phyloP scores from a whole-genome alignment of 2,888 invertebrate genomes.

The Diadromus collaris region DNA sequence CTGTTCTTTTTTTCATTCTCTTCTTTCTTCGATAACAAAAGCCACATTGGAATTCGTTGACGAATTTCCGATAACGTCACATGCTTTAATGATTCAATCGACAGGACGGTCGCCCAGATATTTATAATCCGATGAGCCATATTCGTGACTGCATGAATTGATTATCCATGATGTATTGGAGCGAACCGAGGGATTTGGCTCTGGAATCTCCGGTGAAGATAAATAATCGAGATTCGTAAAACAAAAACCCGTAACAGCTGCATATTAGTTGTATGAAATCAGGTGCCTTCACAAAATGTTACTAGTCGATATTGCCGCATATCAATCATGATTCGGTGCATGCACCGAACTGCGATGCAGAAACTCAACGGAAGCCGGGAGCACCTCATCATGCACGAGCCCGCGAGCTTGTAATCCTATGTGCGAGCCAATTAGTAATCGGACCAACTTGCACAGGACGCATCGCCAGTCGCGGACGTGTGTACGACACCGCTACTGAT shows the following conservation, averaged over 20 bases:
- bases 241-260: not conserved
- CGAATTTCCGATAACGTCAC: slow-evolving; percentile 1
- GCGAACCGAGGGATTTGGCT: not conserved
- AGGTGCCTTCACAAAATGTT: not conserved
- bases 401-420: not conserved
- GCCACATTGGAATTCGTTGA: not conserved
- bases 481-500: slow-evolving; percentile 25
- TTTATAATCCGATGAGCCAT: not conserved
- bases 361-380: slow-evolving; percentile 4
- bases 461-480: slow-evolving; percentile 29
- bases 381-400: slow-evolving; percentile 5
- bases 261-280: slow-evolving; percentile 35
- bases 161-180: not conserved
- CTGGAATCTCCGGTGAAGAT: not conserved
- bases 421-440: slow-evolving; percentile 41
- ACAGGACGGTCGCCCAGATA: not conserved
- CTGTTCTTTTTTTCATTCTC: not conserved
- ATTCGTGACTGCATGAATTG: not conserved
- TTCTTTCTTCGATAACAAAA: not conserved
- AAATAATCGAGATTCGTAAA: slow-evolving; percentile 8
- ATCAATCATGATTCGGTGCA: too few species aligned
- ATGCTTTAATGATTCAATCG: not conserved
- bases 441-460: slow-evolving; percentile 38
- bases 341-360: slow-evolving; percentile 5
- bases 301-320: too few species aligned